Conservation (phyloP, 2,113 vertebrate species). For the Hucho hucho region DNA sequence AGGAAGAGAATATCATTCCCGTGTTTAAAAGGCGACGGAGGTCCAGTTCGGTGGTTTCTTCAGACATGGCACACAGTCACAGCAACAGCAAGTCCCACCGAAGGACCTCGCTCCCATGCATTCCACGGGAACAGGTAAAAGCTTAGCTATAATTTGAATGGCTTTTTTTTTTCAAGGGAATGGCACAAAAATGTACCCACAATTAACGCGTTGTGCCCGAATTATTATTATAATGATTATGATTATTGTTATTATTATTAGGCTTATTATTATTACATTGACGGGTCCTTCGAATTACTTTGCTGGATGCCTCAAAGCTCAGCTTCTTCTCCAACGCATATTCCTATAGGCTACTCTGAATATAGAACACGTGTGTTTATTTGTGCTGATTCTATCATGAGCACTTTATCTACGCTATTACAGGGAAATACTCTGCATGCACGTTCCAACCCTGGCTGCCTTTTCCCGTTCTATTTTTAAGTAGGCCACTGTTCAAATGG, state of each 20-base stretch:
- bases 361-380: not conserved
- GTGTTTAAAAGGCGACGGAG: constrained; percentile 85
- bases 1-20: constrained; percentile 78
- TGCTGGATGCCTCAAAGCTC: no score
- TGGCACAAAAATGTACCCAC: not conserved
- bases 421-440: not conserved
- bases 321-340: no score
- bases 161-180: not conserved
- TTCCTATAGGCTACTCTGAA: no score
- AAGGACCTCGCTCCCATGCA: constrained; percentile 93
- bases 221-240: not conserved
- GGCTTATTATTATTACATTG: not conserved
- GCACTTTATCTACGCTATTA: no score
- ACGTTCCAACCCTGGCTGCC: constrained; percentile 3
- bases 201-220: not conserved
- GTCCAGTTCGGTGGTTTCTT: constrained; percentile 88
- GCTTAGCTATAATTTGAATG: constrained; percentile 13
- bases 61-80: constrained; percentile 86
- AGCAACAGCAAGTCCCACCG: constrained; percentile 87
- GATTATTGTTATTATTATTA: not conserved
- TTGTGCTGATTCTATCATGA: no score
- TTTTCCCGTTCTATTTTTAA: constrained; percentile 21
- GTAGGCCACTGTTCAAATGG: constrained; percentile 6
- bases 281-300: no score
- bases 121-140: constrained; percentile 94